These are phyloP conservation scores for Vidua chalybeata DNA, from an alignment of 2,113 vertebrate genomes.

Conservation along the genomic window DNA sequence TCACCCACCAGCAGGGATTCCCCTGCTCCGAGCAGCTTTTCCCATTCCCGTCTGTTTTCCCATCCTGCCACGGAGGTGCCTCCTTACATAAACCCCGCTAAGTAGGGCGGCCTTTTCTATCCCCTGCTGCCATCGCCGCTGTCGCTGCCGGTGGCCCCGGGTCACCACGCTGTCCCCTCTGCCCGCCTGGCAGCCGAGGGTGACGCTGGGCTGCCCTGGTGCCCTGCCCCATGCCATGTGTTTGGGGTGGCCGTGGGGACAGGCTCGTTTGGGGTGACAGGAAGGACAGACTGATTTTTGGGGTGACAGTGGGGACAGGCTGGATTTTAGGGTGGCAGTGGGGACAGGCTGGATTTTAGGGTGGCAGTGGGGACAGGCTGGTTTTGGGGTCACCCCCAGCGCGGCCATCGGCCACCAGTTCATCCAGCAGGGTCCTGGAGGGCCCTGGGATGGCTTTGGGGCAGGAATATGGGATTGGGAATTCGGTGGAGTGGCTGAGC, in stretches of 20 bases:
- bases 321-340: neutral
- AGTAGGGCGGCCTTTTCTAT: neutral
- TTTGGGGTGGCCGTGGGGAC: neutral
- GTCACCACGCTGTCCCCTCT: neutral
- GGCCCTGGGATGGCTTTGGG: too few relatives aligned
- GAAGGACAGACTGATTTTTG: neutral
- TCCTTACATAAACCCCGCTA: neutral
- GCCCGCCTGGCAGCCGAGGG: neutral
- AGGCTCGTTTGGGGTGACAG: neutral
- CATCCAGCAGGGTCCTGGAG: too few relatives aligned
- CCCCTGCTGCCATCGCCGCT: neutral
- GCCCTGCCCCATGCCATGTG: fast-evolving
- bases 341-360: too few relatives aligned
- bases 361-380: neutral
- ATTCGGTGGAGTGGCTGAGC: too few relatives aligned
- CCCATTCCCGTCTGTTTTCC: neutral
- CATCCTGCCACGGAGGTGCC: neutral
- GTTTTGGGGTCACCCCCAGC: too few relatives aligned
- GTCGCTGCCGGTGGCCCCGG: neutral
- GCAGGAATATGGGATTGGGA: too few relatives aligned
- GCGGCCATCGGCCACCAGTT: too few relatives aligned
- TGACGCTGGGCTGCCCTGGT: neutral
- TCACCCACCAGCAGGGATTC: neutral
- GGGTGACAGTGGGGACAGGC: neutral
- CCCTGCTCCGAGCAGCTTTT: neutral